phyloP scores from a whole-genome alignment of 2,797 vertebrate genomes.

The Sphenodon punctatus region DNA sequence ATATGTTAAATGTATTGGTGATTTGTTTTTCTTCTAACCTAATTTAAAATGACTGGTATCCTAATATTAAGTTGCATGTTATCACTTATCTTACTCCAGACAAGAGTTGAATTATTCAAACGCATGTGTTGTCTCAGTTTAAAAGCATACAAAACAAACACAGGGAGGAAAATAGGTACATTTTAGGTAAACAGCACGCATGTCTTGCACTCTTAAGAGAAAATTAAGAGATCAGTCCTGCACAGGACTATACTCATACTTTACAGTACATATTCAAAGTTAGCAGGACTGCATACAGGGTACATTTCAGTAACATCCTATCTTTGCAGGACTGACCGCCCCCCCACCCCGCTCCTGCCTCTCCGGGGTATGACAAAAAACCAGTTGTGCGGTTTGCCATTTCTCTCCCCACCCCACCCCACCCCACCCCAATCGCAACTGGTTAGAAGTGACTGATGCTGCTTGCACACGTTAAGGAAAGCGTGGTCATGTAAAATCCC shows the following conservation, averaged over 20 bases:
- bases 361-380: too few species aligned
- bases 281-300: too few species aligned
- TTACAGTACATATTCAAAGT: background rate
- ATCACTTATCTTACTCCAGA: background rate
- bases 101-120: too few species aligned
- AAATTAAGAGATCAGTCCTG: background rate
- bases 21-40: background rate
- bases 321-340: background rate
- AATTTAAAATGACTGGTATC: too few species aligned
- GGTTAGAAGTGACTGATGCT: too few species aligned
- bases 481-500: too few species aligned
- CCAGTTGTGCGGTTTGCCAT: too few species aligned
- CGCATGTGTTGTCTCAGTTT: background rate
- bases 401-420: too few species aligned
- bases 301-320: background rate
- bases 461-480: too few species aligned
- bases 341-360: too few species aligned
- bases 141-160: background rate
- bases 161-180: background rate
- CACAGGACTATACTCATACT: background rate
- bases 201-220: background rate
- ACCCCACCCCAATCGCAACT: too few species aligned
- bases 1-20: too few species aligned
- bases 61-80: background rate
- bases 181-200: background rate